Base-by-base conservation (phyloP, 1,140 invertebrate genomes). In the Campoletis sonorensis region DNA sequence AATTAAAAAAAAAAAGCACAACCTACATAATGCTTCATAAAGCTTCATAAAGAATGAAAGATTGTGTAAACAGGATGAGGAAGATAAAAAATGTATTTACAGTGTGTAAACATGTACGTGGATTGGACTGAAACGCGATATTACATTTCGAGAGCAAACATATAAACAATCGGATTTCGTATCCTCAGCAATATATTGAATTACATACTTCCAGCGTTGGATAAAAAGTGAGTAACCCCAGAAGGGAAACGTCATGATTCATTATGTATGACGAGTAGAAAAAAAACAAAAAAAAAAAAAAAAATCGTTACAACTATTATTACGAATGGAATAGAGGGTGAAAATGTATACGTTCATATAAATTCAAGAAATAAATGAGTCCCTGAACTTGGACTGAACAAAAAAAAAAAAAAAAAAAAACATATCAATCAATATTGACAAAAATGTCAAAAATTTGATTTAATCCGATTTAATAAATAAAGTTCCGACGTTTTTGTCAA, bases 171-270 rank as follows among this genome's bases (percentile, higher is more conserved):
- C 1, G 70, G 70, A 78, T 45, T 13, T 33, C 64, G 15, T 49
- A 51, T 70, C n/a, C 64, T 72, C 64, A 26, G 18, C 76, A 79
- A 80, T 77, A 64, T 37, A 67, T 79, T 76, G 77, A 81, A 79
- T 70, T 72, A 80, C 77, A 0, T 11, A 27, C 73, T 61, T 77
- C 10, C 26, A 26, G 13, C 33, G 27, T 37, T 58, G 27, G 64
- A 13, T 40, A 77, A 75, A 58, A 54, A 5, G 26, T 58, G 71
- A 80, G 27, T 58, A 27, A 82, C 82, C 80, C 33, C 45, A 73
- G 21, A 49, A 77, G 64, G 40, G 27, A 45, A 81, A 54, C 80
- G 79, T 27, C 51, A 18, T 64, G 54, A 77, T 77, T 77, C 64
- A 77, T 77, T 15, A 54, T 27, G 51, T 61, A 61, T 40, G 54